Evolutionary conservation across 2,797 vertebrate genomes (phyloP), one percentile per base, ranked within the genome.

Genomic region (Propithecus deckenii): DNA sequence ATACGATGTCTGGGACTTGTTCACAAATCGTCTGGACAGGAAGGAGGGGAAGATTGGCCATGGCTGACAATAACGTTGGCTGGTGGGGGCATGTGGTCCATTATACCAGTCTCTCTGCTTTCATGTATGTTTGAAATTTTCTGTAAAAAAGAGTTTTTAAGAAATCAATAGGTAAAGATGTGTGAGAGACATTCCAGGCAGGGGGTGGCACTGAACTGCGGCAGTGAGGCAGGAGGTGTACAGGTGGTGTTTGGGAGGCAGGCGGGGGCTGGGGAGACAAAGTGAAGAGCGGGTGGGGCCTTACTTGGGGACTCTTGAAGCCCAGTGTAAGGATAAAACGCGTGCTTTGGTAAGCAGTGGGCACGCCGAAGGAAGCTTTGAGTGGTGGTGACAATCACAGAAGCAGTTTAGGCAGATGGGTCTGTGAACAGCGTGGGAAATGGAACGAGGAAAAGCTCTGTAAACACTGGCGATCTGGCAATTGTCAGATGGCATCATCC

Each of bases 61-160:
- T 43, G 61, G 72, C 38, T 71, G 30, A 61, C 50, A 20, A 41
- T 57, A 48, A 38, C 57, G 13, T 13, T 84, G 55, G 71, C 5
- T 4, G n/a, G 23, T 50, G 32, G 32, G 41, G 35, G 28, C 22
- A 25, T 18, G 13, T 41, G 20, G 17, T 78, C 55, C 11, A 25
- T 25, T 80, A 41, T 35, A 18, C 4, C 80, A 52, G 55, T 90
- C 41, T 92, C 32, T 78, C 50, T 88, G 43, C 43, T 88, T 74
- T 61, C 43, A 30, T 13, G 32, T 9, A n/a, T 48, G 38, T n/a
- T 59, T 65, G 28, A 69, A 48, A 61, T 41, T 81, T 89, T 92
- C 72, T 61, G 52, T 32, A 74, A 63, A 41, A 71, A 25, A 30
- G 52, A 59, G 28, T 38, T 76, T 78, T 50, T 30, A 15, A 83